These are phyloP conservation scores for Theocolax elegans DNA, from an alignment of 1,140 invertebrate genomes.

Conservation along the genomic window DNA sequence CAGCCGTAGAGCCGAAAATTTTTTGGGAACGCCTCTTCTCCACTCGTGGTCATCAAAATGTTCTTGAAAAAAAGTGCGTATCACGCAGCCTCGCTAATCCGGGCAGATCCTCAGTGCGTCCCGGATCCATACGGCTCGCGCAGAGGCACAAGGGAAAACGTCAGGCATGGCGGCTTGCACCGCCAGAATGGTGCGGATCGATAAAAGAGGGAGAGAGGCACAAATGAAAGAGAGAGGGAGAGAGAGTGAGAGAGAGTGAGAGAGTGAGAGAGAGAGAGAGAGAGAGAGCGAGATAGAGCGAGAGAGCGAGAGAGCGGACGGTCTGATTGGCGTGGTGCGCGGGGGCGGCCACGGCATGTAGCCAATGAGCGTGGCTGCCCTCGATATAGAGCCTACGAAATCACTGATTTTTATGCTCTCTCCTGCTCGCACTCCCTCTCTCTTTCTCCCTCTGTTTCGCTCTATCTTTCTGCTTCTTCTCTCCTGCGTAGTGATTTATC, in stretches of 20 bases:
- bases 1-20: too few species aligned
- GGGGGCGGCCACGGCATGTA: conserved; percentile 63
- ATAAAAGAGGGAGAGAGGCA: conserved; percentile 33
- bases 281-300: conserved; percentile 26
- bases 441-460: neutral
- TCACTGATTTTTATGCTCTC: conserved; percentile 62
- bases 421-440: conserved; percentile 7
- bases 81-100: neutral
- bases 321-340: conserved; percentile 67
- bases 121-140: too few species aligned
- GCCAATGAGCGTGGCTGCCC: conserved; percentile 66
- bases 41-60: too few species aligned
- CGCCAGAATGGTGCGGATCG: conserved; percentile 29
- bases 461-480: neutral
- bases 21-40: too few species aligned
- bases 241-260: neutral
- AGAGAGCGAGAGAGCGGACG: conserved; percentile 42
- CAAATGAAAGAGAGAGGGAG: neutral
- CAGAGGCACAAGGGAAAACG: too few species aligned
- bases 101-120: too few species aligned
- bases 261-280: conserved; percentile 10
- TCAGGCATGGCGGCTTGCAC: conserved; percentile 9
- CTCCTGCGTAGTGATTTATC: conserved; percentile 10
- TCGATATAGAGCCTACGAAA: conserved; percentile 63
- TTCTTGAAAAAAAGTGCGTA: too few species aligned